Evolutionary conservation across 2,113 vertebrate genomes (phyloP), one percentile per base, ranked within the genome.

Genomic region (Microcebus tavaratra): DNA sequence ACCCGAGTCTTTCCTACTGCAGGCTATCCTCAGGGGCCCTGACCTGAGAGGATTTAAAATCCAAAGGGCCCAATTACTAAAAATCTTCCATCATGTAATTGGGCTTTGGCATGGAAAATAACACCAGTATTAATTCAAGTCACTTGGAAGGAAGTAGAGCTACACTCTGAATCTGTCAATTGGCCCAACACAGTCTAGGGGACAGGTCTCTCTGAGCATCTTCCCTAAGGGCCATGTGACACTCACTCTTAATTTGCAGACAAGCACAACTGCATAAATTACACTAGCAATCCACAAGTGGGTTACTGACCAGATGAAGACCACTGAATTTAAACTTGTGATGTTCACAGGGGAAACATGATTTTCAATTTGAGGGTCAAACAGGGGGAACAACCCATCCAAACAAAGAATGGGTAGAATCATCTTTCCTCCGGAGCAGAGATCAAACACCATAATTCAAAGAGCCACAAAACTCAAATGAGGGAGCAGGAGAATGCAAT

Each of bases 31-130:
- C 96, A 17, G 85, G 78, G 92, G 97, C 85, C 94, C 61, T 94
- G 97, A 97, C 92, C 95, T 91, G 84, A 93, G 88, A 96, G 68
- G 91, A 94, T 91, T 98, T 97, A 92, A 97, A 96, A 97, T 96
- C 95, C 93, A 96, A 97, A 95, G 94, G 96, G 96, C 55, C 95
- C 92, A 96, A 97, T 97, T 97, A 97, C 82, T 73, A 93, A 96
- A 95, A 96, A 73, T 92, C 88, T 82, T 96, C 96, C 85, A 79
- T 83, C 90, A 65, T 94, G 67, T 95, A 96, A 97, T 89, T 92
- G 92, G 83, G 79, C 72, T 93, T 96, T 76, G 76, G 88, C 78
- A 97, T 85, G 95, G 92, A 97, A 96, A 97, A 92, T 80, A 83
- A 78, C 61, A 92, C 61, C 36, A 80, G 39, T 92, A 93, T 75